Percentiles rank a stretch among this genome's conserved stretches.
phyloP scores from a whole-genome alignment of 2,888 invertebrate genomes.

The Melipona bicolor region DNA sequence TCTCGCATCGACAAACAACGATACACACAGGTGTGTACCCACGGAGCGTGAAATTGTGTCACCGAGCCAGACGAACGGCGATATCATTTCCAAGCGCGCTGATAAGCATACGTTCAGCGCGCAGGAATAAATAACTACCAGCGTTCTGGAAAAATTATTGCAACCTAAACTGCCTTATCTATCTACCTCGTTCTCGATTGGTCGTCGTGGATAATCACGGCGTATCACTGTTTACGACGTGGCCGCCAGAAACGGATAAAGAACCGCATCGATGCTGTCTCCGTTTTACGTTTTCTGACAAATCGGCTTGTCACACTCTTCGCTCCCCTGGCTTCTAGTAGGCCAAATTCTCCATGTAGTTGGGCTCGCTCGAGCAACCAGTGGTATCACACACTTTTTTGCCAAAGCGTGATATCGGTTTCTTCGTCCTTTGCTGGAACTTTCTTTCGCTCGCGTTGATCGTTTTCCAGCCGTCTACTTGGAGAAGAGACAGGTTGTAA shows the following conservation, averaged over 20 bases:
- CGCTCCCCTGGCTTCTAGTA: neutral
- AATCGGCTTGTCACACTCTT: slow-evolving; percentile 2
- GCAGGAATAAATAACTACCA: slow-evolving; percentile 70
- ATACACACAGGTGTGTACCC: slow-evolving; percentile 16
- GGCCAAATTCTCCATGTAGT: neutral
- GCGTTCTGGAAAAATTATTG: slow-evolving; percentile 47
- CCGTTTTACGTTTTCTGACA: neutral
- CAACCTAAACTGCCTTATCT: slow-evolving; percentile 60
- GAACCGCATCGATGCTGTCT: slow-evolving; percentile 29
- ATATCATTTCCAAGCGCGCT: slow-evolving; percentile 58
- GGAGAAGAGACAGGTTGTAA: slow-evolving; percentile 1
- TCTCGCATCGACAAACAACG: slow-evolving; percentile 17
- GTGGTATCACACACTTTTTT: too few species aligned
- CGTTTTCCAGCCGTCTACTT: neutral
- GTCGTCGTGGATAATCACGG: slow-evolving; percentile 34
- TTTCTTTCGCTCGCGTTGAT: neutral
- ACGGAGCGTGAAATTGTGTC: slow-evolving; percentile 55
- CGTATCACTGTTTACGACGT: slow-evolving; percentile 29
- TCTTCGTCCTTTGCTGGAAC: neutral
- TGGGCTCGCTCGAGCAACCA: neutral
- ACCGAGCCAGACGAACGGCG: slow-evolving; percentile 57
- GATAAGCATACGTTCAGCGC: slow-evolving; percentile 70
- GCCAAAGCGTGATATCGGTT: neutral
- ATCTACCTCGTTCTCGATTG: slow-evolving; percentile 36
- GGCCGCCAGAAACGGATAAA: neutral